Conservation (phyloP, 1,140 invertebrate species). For the Caenorhabditis elegans region WBcel235 BX284605.5:1334001-1334500, state of each 20-base stretch:
- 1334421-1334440: slow-evolving; percentile 6
- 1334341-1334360: neutral
- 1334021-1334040: neutral
- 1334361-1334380: neutral
- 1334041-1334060: neutral
- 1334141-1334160: slow-evolving; percentile 33
- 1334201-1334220: neutral
- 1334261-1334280: too few species aligned
- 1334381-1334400: neutral
- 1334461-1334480: too few species aligned
- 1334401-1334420: slow-evolving; percentile 12
- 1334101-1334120: neutral
- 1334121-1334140: neutral
- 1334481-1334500: too few species aligned
- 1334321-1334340: neutral
- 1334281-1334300: neutral
- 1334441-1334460: neutral
- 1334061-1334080: neutral
- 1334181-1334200: neutral
- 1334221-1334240: slow-evolving; percentile 13
- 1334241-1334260: neutral
- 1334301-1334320: slow-evolving; percentile 2
- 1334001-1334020: neutral
- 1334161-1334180: neutral
- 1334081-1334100: neutral